These are phyloP conservation scores for Schrankia costaestrigalis DNA, from an alignment of 2,888 invertebrate species.

Conservation along the genomic window DNA sequence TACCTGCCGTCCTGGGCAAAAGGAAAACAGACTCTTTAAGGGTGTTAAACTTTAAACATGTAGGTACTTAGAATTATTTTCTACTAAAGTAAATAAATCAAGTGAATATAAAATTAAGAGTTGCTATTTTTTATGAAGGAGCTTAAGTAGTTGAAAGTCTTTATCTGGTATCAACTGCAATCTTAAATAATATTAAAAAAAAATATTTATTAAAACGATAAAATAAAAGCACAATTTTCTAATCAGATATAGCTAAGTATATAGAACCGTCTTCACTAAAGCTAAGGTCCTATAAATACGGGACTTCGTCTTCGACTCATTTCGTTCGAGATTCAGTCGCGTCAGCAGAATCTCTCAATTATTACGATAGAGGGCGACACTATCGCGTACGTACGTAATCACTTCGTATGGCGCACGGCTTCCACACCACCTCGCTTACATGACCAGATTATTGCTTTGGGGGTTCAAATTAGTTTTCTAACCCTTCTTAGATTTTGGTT, in stretches of 20 bases:
- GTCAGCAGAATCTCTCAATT: slow-evolving; percentile 24
- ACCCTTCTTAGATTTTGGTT: slow-evolving; percentile 6
- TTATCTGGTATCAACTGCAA: too few species aligned
- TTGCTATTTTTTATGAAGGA: too few species aligned
- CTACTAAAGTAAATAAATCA: too few species aligned
- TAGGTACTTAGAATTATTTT: too few species aligned
- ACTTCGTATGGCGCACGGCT: slow-evolving; percentile 4
- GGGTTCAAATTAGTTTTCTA: slow-evolving; percentile 9
- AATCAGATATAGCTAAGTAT: not conserved
- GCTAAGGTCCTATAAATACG: slow-evolving; percentile 5
- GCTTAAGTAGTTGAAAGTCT: too few species aligned
- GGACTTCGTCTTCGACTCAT: slow-evolving; percentile 5
- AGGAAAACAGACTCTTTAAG: too few species aligned
- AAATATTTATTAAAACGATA: too few species aligned
- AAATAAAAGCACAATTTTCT: not conserved
- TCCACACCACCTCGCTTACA: slow-evolving; percentile 1
- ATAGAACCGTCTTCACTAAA: slow-evolving; percentile 3
- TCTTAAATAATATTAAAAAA: too few species aligned
- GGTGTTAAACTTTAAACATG: too few species aligned
- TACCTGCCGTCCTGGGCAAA: too few species aligned
- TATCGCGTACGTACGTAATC: slow-evolving; percentile 18
- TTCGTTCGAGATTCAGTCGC: slow-evolving; percentile 11
- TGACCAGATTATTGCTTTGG: slow-evolving; percentile 11
- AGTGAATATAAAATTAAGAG: too few species aligned
- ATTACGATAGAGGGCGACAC: slow-evolving; percentile 20